phyloP scores from a whole-genome alignment of 2,888 invertebrate genomes.

The Chouioia cunea region DNA sequence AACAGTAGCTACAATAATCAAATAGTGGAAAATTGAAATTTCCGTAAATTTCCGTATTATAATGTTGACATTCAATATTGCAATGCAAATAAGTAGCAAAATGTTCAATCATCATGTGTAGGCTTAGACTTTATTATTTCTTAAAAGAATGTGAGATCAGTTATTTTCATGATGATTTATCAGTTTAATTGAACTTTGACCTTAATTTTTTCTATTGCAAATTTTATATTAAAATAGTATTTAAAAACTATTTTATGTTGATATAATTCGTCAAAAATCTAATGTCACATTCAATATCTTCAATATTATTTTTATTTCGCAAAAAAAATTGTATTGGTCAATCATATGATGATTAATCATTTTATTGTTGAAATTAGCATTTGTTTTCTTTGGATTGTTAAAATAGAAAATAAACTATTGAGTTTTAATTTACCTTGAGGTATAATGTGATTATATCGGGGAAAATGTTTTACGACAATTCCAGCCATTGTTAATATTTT shows the following conservation, averaged over 20 bases:
- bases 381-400: no score
- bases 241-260: no score
- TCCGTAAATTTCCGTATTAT: slow-evolving; percentile 4
- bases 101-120: not conserved
- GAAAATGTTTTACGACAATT: slow-evolving; percentile 54
- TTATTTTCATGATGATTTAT: slow-evolving; percentile 44
- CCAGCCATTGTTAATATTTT: slow-evolving; percentile 52
- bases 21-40: slow-evolving; percentile 22
- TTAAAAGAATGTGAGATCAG: slow-evolving; percentile 20
- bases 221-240: no score
- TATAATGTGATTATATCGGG: slow-evolving; percentile 51
- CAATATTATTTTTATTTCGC: no score
- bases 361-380: no score
- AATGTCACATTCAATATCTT: no score
- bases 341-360: no score
- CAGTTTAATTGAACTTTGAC: slow-evolving; percentile 44
- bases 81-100: not conserved
- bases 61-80: slow-evolving; percentile 3
- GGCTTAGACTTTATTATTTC: not conserved
- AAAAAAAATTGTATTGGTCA: no score
- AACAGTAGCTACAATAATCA: slow-evolving; percentile 36
- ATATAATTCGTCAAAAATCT: no score
- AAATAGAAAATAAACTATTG: not conserved
- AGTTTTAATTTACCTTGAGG: slow-evolving; percentile 50
- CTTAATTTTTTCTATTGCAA: not conserved